Evolutionary conservation across 2,113 vertebrate species (phyloP).

Genomic region (Cettia cetti): DNA sequence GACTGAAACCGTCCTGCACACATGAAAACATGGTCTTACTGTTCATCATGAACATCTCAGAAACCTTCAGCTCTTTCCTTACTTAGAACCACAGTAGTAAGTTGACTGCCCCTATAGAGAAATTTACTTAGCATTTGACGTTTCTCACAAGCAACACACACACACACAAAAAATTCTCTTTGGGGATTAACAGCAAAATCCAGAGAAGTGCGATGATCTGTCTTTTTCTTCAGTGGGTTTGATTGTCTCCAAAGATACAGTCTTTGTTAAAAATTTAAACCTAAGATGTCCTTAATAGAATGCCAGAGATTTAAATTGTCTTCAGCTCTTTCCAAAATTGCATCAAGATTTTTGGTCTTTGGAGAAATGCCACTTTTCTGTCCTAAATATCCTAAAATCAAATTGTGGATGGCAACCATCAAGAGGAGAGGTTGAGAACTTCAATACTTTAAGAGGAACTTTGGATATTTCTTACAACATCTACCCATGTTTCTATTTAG

Average conservation of each 20-base stretch:
- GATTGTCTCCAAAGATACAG: not conserved
- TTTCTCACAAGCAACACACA: not conserved
- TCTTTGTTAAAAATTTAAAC: not conserved
- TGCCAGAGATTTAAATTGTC: not conserved
- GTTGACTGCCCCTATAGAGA: not conserved
- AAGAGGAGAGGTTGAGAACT: not conserved
- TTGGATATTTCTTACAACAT: not conserved
- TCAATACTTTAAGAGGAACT: not conserved
- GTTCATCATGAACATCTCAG: not conserved
- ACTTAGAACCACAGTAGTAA: not conserved
- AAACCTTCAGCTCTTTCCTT: not conserved
- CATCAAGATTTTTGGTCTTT: not conserved
- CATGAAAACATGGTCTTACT: not conserved
- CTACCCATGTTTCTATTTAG: not conserved
- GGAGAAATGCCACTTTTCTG: not conserved
- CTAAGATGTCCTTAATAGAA: not conserved
- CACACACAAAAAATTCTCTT: not conserved
- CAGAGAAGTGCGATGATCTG: not conserved
- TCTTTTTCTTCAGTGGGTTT: not conserved
- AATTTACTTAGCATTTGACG: not conserved
- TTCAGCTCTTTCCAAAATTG: not conserved
- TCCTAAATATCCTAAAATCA: not conserved
- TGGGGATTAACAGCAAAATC: not conserved
- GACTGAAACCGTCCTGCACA: not conserved
- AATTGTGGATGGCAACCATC: not conserved